phyloP scores from a whole-genome alignment of 2,797 vertebrate genomes.

The Sebastes cheni region DNA sequence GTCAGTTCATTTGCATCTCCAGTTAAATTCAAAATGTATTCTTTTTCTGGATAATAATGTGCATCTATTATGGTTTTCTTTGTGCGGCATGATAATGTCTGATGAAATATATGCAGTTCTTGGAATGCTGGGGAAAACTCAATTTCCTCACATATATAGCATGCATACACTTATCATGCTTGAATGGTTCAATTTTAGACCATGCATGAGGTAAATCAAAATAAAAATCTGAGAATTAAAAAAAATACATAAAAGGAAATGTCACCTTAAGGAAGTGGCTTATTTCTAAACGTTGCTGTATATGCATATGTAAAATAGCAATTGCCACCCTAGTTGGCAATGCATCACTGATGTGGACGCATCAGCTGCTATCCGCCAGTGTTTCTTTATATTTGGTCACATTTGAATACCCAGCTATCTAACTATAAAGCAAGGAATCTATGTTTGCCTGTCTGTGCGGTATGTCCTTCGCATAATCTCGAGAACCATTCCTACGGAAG shows the following conservation, averaged over 20 bases:
- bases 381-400: neutral
- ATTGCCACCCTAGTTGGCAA: slow-evolving; percentile 13
- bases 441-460: no score
- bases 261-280: neutral
- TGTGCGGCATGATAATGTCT: neutral
- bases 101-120: neutral
- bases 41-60: neutral
- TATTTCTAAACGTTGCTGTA: neutral
- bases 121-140: neutral
- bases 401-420: neutral
- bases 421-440: neutral
- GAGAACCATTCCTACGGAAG: neutral
- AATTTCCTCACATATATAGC: neutral
- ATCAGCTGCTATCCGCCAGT: neutral
- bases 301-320: neutral
- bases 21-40: slow-evolving; percentile 11
- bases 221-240: neutral
- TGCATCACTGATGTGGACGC: neutral
- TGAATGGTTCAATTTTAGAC: neutral
- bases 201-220: neutral
- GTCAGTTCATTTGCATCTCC: slow-evolving; percentile 37
- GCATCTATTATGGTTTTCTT: neutral
- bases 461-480: neutral
- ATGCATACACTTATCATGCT: neutral
- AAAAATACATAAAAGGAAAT: neutral